Conservation (phyloP, 2,888 invertebrate genomes). For the Neoaliturus tenellus region DNA sequence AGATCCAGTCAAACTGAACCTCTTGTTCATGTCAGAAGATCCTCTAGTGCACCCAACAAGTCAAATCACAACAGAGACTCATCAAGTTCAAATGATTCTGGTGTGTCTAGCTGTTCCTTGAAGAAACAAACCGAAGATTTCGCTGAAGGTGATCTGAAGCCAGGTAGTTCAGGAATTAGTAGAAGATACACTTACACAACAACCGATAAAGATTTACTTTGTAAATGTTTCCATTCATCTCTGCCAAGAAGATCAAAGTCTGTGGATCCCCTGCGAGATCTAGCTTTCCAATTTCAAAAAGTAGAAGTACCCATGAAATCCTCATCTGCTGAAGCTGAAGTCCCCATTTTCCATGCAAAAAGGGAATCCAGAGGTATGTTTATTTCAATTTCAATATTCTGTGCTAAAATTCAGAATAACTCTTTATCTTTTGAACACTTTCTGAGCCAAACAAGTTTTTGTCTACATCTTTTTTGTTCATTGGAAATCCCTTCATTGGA, state of each 20-base stretch:
- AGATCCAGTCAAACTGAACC: neutral
- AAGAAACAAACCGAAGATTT: slow-evolving; percentile 79
- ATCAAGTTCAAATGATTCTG: slow-evolving; percentile 89
- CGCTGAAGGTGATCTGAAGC: slow-evolving; percentile 81
- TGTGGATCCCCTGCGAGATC: slow-evolving; percentile 83
- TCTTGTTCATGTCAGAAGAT: slow-evolving; percentile 80
- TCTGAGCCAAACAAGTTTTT: no score
- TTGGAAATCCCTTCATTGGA: no score
- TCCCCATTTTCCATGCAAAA: slow-evolving; percentile 80
- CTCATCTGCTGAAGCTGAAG: slow-evolving; percentile 86
- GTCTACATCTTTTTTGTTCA: no score
- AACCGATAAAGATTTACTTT: slow-evolving; percentile 71
- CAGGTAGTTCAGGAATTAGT: slow-evolving; percentile 75
- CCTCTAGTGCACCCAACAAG: slow-evolving; percentile 88
- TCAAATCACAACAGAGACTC: slow-evolving; percentile 84
- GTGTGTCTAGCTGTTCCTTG: slow-evolving; percentile 83
- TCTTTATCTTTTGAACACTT: no score
- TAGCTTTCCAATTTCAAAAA: slow-evolving; percentile 83
- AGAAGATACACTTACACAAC: slow-evolving; percentile 42
- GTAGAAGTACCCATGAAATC: slow-evolving; percentile 78
- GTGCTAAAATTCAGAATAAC: no score
- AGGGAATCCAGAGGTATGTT: slow-evolving; percentile 29
- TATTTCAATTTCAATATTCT: no score
- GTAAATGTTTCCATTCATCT: slow-evolving; percentile 80
- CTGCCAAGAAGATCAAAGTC: slow-evolving; percentile 85